phyloP scores from a whole-genome alignment of 2,797 vertebrate species.

The Lophotriccus pileatus region DNA sequence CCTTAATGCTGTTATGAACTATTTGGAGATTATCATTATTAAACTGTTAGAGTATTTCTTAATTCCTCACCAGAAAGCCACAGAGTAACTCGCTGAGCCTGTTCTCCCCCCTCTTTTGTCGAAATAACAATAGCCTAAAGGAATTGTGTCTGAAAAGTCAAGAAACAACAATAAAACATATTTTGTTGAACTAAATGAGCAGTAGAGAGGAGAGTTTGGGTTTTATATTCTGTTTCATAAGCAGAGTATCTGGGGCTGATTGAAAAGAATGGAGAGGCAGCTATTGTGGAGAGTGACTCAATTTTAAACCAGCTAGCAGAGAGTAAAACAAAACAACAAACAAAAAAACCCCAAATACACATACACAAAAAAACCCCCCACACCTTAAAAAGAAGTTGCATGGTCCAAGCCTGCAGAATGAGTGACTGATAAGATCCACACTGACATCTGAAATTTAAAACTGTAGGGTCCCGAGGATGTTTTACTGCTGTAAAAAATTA shows the following conservation, averaged over 20 bases:
- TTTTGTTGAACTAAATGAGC: slow-evolving; percentile 50
- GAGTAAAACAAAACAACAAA: background rate
- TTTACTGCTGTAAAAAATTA: background rate
- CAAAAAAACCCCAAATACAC: background rate
- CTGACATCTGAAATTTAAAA: background rate
- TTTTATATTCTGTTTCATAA: slow-evolving; percentile 36
- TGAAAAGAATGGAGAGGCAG: background rate
- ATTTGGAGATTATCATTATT: slow-evolving; percentile 69
- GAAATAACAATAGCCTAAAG: slow-evolving; percentile 66
- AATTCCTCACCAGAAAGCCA: slow-evolving; percentile 65
- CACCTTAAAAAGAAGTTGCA: background rate
- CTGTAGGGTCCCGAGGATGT: background rate
- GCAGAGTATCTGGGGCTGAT: background rate
- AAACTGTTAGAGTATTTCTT: slow-evolving; percentile 63
- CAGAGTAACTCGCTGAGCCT: slow-evolving; percentile 43
- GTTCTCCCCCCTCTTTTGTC: slow-evolving; percentile 28
- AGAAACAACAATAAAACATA: slow-evolving; percentile 61
- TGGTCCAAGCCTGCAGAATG: background rate
- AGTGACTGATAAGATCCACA: background rate
- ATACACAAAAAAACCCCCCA: background rate
- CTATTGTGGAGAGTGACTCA: background rate
- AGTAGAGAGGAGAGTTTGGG: slow-evolving; percentile 19
- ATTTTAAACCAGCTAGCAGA: background rate
- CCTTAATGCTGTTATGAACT: slow-evolving; percentile 66
- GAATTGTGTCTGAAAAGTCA: slow-evolving; percentile 54